Conservation (phyloP, 2,797 vertebrate species). For the Sarcoramphus papa region DNA sequence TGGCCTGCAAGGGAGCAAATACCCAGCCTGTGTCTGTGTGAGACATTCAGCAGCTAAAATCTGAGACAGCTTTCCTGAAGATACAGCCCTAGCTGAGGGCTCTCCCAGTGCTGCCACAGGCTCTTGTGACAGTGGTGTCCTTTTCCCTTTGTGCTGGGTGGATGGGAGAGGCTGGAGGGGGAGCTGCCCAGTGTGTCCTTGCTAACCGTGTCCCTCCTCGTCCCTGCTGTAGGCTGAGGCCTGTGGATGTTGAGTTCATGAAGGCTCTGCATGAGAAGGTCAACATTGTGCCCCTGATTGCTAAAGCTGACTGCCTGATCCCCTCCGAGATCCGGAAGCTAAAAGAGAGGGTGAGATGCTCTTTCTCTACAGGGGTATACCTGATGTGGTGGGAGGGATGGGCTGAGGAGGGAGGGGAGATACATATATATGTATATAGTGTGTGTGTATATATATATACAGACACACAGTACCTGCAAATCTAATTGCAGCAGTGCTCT, state of each 20-base stretch:
- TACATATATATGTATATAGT: fast-evolving
- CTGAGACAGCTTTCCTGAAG: neutral
- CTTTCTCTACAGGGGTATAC: neutral
- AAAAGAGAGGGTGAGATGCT: constrained; percentile 89
- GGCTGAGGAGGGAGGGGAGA: neutral
- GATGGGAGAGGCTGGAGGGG: neutral
- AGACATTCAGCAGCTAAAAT: neutral
- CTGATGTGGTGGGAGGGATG: neutral
- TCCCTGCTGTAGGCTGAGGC: constrained; percentile 81
- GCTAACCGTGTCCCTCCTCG: neutral
- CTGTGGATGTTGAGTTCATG: constrained; percentile 97
- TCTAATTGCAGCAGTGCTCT: neutral
- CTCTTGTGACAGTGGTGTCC: neutral
- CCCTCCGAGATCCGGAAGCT: constrained; percentile 96
- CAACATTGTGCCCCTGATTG: constrained; percentile 94
- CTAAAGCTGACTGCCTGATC: constrained; percentile 95
- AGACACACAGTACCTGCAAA: neutral
- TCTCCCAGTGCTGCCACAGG: neutral
- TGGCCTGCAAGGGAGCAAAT: neutral
- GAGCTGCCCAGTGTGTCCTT: neutral
- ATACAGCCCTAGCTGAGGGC: neutral
- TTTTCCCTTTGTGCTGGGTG: neutral
- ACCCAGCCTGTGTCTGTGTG: neutral
- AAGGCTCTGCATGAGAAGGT: constrained; percentile 97
- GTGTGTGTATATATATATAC: fast-evolving